Evolutionary conservation across 2,888 invertebrate species (phyloP), one percentile per base, ranked within the genome.

Genomic region (Dioctria rufipes): DNA sequence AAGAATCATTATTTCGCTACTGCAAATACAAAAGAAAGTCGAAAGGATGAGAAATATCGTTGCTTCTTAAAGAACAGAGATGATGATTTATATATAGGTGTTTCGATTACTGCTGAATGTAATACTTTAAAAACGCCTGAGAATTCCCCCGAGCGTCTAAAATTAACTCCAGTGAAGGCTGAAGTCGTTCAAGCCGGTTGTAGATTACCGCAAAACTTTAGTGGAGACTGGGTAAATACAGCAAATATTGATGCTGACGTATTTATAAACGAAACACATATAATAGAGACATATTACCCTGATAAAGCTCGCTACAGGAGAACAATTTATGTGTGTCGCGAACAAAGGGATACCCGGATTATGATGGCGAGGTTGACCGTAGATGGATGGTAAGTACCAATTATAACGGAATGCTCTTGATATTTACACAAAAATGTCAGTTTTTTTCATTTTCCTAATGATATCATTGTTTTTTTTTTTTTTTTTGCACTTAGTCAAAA

Each of bases 291-390:
- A 0, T 97, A 96, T 90, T 96, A 96, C 89, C 98, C 98, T 0
- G 98, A 98, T 88, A 95, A 95, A 86, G 95, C 95, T 0, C 92
- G 97, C 85, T 96, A 93, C 88, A 92, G 96, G 85, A 93, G 92
- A 85, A 97, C 97, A 0, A 96, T 97, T 86, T 98, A 98, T 88
- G 95, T 98, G 8, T 99, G 99, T 89, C 94, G 96, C 83, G 97
- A 98, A 89, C 95, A 96, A 84, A 92, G 97, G 82, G 98, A 97
- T 84, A 93, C 94, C 49, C 91, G 98, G 83, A 95, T 96, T 80
- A 96, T 99, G 94, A 97, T 99, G 96, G 97, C 98, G 0, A 92
- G 98, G 81, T 92, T 98, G 6, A 98, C 98, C 0, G 97, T 98
- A 0, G 98, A 98, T 88, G 98, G 98, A 80, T 92, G 84, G 84